Conservation (phyloP, 2,113 vertebrate species). For the Microtus montanus region DNA sequence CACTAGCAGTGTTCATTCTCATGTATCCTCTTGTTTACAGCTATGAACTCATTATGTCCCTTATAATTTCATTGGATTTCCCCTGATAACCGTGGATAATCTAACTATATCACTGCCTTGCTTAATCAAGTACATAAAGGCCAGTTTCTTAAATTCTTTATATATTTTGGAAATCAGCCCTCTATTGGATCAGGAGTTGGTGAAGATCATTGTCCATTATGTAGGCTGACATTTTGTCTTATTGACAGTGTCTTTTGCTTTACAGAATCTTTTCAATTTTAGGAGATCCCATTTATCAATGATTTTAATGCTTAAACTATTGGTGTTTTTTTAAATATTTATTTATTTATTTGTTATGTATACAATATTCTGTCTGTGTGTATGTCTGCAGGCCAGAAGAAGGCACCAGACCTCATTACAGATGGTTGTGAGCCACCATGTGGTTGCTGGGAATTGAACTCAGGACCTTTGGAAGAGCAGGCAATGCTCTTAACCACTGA, state of each 20-base stretch:
- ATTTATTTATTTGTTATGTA: too few relatives aligned
- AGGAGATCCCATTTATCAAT: not conserved
- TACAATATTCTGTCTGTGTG: too few relatives aligned
- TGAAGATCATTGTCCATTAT: not conserved
- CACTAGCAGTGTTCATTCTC: not conserved
- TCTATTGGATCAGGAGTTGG: not conserved
- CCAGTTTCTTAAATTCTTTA: not conserved
- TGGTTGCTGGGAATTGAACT: too few relatives aligned
- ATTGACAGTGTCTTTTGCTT: not conserved
- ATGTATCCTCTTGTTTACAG: not conserved
- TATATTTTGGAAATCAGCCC: not conserved
- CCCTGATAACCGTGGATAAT: not conserved
- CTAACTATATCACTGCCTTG: not conserved
- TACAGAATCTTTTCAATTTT: not conserved
- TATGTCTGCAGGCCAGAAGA: too few relatives aligned
- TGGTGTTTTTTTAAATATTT: too few relatives aligned
- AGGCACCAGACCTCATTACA: too few relatives aligned
- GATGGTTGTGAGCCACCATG: too few relatives aligned
- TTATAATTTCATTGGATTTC: not conserved
- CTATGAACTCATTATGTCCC: rapidly evolving
- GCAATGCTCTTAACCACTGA: too few relatives aligned
- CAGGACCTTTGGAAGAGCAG: too few relatives aligned
- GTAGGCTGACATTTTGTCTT: not conserved
- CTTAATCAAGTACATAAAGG: not conserved
- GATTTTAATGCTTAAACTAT: not conserved